These are phyloP conservation scores for Anarsia innoxiella DNA, from an alignment of 2,888 invertebrate species.

Conservation along the genomic window DNA sequence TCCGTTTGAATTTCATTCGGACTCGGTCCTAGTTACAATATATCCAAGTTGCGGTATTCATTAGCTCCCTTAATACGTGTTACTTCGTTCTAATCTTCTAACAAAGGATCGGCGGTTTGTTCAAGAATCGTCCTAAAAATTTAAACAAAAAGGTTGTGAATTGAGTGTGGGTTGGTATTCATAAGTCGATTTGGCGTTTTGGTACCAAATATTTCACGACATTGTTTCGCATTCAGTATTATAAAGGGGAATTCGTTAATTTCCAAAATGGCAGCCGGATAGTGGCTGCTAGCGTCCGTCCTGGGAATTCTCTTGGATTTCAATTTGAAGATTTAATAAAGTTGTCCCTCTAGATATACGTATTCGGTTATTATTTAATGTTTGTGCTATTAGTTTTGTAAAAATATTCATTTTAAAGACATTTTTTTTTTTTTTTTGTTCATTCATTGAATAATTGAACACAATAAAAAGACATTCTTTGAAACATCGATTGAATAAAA, in stretches of 20 bases:
- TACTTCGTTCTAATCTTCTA: slow-evolving; percentile 63
- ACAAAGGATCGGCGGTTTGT: slow-evolving; percentile 30
- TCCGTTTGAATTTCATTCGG: slow-evolving; percentile 10
- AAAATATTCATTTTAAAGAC: no score
- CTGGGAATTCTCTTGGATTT: slow-evolving; percentile 6
- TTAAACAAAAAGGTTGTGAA: slow-evolving; percentile 9
- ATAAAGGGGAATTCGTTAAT: slow-evolving; percentile 16
- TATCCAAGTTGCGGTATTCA: slow-evolving; percentile 62
- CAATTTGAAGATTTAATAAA: slow-evolving; percentile 5
- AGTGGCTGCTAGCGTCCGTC: slow-evolving; percentile 13
- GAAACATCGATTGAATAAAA: no score
- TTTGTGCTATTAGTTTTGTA: no score
- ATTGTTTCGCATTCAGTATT: slow-evolving; percentile 17
- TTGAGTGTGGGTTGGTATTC: slow-evolving; percentile 31
- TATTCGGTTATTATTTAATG: no score
- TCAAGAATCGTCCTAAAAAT: slow-evolving; percentile 27
- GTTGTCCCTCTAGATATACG: no score
- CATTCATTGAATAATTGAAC: no score
- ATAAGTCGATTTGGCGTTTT: slow-evolving; percentile 50
- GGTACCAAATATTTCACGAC: slow-evolving; percentile 30
- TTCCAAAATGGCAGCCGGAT: slow-evolving; percentile 15
- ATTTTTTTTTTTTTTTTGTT: no score
- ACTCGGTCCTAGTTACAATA: slow-evolving; percentile 7
- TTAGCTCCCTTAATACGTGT: slow-evolving; percentile 66
- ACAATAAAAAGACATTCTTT: no score